Evolutionary conservation across 2,888 invertebrate species (phyloP), one percentile per base, ranked within the genome.

Genomic region (Malachius bipustulatus): DNA sequence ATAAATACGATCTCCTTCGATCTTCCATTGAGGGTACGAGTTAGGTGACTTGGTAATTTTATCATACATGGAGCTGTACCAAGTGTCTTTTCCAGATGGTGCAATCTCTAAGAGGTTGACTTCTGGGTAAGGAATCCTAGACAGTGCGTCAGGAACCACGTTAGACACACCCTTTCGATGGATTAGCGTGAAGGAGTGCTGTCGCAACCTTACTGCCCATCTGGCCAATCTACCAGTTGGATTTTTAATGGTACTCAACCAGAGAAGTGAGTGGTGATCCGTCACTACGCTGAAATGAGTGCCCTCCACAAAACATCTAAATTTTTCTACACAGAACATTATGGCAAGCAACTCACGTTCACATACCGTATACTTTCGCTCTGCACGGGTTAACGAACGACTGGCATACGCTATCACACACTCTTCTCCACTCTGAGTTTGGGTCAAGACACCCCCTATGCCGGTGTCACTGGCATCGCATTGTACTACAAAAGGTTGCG

Each of bases 341-440:
- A 39, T 31, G 13, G 24, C 33, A 13, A 37, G 30, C 4, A 14
- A 27, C 15, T 37, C 37, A 24, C 24, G 27, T 15, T 10, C 13
- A 26, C 34, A n/a, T 13, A 45, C 41, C 2, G 46, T 34, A 37
- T 43, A 50, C 30, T 50, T 52, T 13, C 45, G 15, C 37, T 54
- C 51, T 1, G 42, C 34, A 10, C 36, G 32, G 3, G 41, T 45
- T 0, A 54, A 30, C 1, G 50, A 35, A 3, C 49, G 40, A 24
- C 48, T 40, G 9, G 49, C 37, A 36, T 46, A 54, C 2, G 47
- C 47, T 6, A 55, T 47, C 1, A 47, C 47, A 8, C 36, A 34
- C 35, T 52, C 49, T 2, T 36, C 36, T n/a, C 32, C 43, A 14
- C 46, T 36, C 14, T 42, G 14, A n/a, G 12, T 6, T 32, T 52